Percentiles rank a stretch among this genome's conserved stretches.
Conservation (phyloP, 1,140 invertebrate species). For the Harpegnathos saltator region DNA sequence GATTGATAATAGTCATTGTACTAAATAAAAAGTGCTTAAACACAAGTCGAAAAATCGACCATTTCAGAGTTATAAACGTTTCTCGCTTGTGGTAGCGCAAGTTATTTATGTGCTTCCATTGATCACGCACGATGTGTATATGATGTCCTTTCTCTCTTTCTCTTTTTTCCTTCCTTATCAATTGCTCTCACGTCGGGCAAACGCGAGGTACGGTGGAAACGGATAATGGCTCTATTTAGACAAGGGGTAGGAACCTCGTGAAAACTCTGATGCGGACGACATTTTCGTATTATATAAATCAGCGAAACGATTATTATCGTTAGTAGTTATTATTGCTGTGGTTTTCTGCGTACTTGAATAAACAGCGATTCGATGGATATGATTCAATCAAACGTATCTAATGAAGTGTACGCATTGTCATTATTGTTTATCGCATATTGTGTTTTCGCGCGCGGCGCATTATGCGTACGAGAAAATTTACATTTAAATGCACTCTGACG, state of each 20-base stretch:
- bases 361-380: constrained; percentile 16
- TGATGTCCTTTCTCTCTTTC: no score
- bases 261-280: background rate
- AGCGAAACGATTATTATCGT: constrained; percentile 40
- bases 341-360: constrained; percentile 35
- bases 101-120: no score
- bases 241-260: no score
- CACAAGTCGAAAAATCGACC: no score
- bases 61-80: no score
- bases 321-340: constrained; percentile 23
- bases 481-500: constrained; percentile 44
- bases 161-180: constrained; percentile 1
- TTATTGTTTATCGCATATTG: constrained; percentile 23
- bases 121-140: no score
- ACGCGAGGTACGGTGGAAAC: background rate
- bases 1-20: no score
- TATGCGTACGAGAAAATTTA: constrained; percentile 40
- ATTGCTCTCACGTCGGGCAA: constrained; percentile 11
- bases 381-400: constrained; percentile 38
- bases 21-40: no score
- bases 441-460: constrained; percentile 20
- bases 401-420: constrained; percentile 30
- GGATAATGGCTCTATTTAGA: no score
- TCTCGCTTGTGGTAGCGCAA: no score
- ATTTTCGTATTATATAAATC: constrained; percentile 8